phyloP scores from a whole-genome alignment of 2,113 vertebrate species.

The Pao palembangensis region DNA sequence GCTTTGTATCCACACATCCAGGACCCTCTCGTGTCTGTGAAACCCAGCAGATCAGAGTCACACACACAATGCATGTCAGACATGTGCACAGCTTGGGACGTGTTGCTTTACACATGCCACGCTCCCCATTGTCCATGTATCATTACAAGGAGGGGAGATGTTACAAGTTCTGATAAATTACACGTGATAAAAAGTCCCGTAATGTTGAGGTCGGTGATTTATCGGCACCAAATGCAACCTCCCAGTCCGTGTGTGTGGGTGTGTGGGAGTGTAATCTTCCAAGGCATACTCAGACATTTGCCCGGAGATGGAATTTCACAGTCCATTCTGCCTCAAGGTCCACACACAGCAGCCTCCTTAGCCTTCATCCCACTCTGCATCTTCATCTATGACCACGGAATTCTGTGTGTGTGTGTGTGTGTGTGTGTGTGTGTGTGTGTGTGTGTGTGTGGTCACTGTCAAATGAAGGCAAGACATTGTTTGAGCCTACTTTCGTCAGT shows the following conservation, averaged over 20 bases:
- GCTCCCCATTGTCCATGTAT: constrained; percentile 47
- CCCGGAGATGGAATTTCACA: constrained; percentile 15
- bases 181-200: constrained; percentile 46
- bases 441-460: constrained; percentile 9
- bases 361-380: constrained; percentile 49
- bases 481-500: constrained; percentile 31
- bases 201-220: constrained; percentile 13
- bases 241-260: constrained; percentile 1
- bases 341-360: constrained; percentile 35
- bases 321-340: constrained; percentile 37
- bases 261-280: constrained; percentile 14
- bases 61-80: constrained; percentile 43
- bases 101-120: constrained; percentile 25
- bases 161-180: constrained; percentile 21
- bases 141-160: constrained; percentile 58
- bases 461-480: constrained; percentile 63
- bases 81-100: constrained; percentile 37
- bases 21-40: constrained; percentile 56
- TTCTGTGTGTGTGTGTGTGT: constrained; percentile 17
- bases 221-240: not conserved
- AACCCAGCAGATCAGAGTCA: constrained; percentile 52
- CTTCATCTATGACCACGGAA: constrained; percentile 15
- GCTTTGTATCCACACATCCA: constrained; percentile 35
- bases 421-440: not conserved
- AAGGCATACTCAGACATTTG: constrained; percentile 18